Base-by-base conservation (phyloP, 2,113 vertebrate genomes). In the Cinclus cinclus region DNA sequence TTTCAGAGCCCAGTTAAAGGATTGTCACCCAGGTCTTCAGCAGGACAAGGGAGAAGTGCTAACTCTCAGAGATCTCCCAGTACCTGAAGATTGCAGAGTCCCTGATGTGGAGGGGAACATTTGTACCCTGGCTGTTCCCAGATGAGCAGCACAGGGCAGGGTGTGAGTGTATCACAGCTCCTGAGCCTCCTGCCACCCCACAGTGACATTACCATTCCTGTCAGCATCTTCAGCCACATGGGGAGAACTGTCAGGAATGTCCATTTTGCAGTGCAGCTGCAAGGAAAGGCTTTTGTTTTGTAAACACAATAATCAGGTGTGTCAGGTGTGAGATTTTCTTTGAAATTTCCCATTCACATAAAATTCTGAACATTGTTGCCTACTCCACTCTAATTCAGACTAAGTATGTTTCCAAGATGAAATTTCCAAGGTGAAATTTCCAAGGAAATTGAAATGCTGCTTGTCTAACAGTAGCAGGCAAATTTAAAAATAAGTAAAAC, bases 21-120 rank as follows among this genome's bases (percentile, higher is more conserved):
- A 64, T 39, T 4, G 1, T 31, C 59, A 53, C 7, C 10, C 0
- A 0, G 9, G 10, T 46, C 75, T 86, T 49, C 68, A 77, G 50
- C 59, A 81, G 64, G 31, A 63, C 12, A 27, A 39, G 73, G 21
- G 37, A 46, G 20, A 90, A 21, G 4, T 74, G 7, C 6, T 46
- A 6, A n/a, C 11, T 20, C 31, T 31, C 41, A 74, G 30, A 77
- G 22, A 28, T 18, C 15, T 65, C 31, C 2, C 9, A 41, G 13
- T 8, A 28, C 22, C 30, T 84, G 31, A 41, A 55, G 49, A 47
- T n/a, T 24, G 7, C 15, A 30, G 44, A 74, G 13, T 30, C 24
- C 31, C 13, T 17, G 4, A 12, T 17, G n/a, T 16, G 39, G n/a
- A 73, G 24, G 7, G 33, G 17, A 80, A n/a, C 9, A 9, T 70